These are phyloP conservation scores for Magallana angulata DNA, from an alignment of 1,140 invertebrate genomes.

Conservation along the genomic window DNA sequence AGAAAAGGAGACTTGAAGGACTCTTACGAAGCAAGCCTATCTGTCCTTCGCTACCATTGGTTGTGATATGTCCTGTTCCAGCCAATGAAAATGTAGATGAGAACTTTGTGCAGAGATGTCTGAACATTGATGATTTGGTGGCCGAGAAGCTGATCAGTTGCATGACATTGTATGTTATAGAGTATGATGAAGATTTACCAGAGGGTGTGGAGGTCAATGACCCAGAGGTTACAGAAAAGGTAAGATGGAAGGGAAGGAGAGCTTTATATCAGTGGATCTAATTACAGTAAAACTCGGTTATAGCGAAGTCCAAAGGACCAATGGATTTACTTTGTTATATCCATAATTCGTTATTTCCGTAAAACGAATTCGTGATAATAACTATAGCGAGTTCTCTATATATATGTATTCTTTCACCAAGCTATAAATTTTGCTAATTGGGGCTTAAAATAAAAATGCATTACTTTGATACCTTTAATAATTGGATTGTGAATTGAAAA, in stretches of 20 bases:
- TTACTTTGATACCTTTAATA: too few species aligned
- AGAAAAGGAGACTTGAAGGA: conserved; percentile 59
- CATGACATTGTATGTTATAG: conserved; percentile 50
- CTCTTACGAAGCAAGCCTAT: conserved; percentile 67
- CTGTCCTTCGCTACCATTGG: conserved; percentile 67
- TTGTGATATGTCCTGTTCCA: conserved; percentile 63
- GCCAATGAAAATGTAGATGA: conserved; percentile 51
- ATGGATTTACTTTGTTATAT: too few species aligned
- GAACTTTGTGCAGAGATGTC: conserved; percentile 47
- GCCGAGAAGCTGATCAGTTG: conserved; percentile 61
- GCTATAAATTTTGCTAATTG: too few species aligned
- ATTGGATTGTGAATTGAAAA: too few species aligned
- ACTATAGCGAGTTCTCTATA: too few species aligned
- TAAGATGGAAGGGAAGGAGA: background rate
- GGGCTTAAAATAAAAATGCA: too few species aligned
- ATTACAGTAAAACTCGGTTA: too few species aligned
- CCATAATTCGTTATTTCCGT: too few species aligned
- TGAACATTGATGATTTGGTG: conserved; percentile 62
- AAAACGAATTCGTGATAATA: too few species aligned
- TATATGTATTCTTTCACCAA: too few species aligned
- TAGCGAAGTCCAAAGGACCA: too few species aligned
- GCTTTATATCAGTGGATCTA: too few species aligned
- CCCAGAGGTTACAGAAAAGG: conserved; percentile 57
- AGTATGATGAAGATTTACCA: conserved; percentile 32
- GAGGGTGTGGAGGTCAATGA: conserved; percentile 55